Evolutionary conservation across 2,797 vertebrate genomes (phyloP).

Genomic region (Tachyglossus aculeatus): DNA sequence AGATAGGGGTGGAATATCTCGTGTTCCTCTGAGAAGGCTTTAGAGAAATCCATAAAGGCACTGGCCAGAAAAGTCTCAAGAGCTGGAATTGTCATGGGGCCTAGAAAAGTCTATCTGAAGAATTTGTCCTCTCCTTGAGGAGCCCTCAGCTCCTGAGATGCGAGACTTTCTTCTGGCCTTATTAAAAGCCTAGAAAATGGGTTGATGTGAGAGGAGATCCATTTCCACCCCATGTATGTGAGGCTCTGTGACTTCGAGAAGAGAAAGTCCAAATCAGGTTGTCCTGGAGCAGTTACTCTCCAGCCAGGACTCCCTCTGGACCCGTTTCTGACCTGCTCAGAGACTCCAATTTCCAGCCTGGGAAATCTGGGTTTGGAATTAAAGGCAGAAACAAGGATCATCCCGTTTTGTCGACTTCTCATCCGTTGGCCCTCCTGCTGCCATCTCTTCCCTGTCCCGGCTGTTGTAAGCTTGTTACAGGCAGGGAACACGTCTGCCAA

Average conservation of each 20-base stretch:
- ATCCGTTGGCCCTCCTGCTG: too few species aligned
- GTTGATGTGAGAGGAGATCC: neutral
- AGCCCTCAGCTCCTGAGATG: neutral
- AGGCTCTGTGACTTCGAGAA: neutral
- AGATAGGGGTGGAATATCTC: too few species aligned
- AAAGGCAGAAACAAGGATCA: too few species aligned
- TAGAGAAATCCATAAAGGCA: neutral
- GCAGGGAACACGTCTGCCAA: too few species aligned
- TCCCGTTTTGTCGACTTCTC: too few species aligned
- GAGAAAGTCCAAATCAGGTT: neutral
- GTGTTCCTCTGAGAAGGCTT: neutral
- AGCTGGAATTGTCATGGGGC: neutral
- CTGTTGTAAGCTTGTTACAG: too few species aligned
- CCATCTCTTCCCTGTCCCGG: too few species aligned
- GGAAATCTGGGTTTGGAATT: too few species aligned
- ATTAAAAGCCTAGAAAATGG: constrained; percentile 5
- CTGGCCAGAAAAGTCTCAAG: neutral
- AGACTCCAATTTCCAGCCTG: too few species aligned
- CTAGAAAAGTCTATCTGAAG: neutral
- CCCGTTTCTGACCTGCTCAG: too few species aligned
- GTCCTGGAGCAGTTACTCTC: too few species aligned
- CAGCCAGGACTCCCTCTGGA: too few species aligned
- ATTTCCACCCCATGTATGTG: neutral
- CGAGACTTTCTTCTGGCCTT: constrained; percentile 1
- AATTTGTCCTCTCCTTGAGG: neutral